phyloP scores from a whole-genome alignment of 2,113 vertebrate species.

The Glareola pratincola region DNA sequence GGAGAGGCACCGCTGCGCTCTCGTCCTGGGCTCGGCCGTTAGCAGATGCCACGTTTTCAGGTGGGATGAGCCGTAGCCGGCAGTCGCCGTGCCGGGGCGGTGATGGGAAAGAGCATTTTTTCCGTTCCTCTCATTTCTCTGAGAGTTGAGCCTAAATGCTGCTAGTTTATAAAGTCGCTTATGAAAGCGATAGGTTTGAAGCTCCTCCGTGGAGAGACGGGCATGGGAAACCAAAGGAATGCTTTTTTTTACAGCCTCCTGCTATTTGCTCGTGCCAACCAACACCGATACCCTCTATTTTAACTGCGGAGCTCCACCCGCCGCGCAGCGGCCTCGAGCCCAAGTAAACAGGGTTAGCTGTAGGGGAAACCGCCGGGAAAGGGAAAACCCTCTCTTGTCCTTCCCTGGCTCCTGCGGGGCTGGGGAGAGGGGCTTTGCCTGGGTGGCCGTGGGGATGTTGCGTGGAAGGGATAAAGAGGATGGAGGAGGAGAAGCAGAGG shows the following conservation, averaged over 20 bases:
- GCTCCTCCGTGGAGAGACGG: background rate
- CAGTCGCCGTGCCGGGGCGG: accelerated
- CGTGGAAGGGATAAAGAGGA: background rate
- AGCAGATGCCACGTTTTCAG: background rate
- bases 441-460: background rate
- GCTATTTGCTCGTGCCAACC: background rate
- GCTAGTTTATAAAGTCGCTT: background rate
- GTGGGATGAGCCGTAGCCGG: background rate
- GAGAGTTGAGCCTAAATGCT: background rate
- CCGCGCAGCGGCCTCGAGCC: background rate
- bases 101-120: background rate
- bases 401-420: background rate
- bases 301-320: background rate
- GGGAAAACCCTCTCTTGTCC: background rate
- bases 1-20: background rate
- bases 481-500: background rate
- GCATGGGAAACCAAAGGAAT: background rate
- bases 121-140: background rate
- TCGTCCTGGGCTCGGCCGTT: background rate
- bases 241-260: background rate
- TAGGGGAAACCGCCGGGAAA: background rate
- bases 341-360: background rate
- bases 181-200: background rate
- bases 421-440: background rate
- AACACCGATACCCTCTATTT: background rate